Conservation (phyloP, 1,140 invertebrate genomes). For the Drosophila pandora region DNA sequence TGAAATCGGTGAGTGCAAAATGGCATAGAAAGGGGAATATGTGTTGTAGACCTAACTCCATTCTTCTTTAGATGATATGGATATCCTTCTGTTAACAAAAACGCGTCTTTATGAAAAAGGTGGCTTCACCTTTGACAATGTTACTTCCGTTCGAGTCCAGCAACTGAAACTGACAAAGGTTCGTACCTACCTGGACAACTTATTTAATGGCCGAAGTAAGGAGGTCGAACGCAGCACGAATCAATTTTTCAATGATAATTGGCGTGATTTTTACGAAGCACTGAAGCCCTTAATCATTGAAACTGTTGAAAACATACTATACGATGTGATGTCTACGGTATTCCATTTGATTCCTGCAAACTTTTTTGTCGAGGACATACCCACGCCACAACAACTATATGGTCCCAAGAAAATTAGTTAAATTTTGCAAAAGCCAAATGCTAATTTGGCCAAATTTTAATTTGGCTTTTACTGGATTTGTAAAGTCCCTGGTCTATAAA, state of each 20-base stretch:
- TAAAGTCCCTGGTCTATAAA: background rate
- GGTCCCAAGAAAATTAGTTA: conserved; percentile 85
- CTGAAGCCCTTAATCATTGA: conserved; percentile 86
- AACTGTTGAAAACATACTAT: conserved; percentile 87
- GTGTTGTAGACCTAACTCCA: background rate
- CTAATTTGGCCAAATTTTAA: background rate
- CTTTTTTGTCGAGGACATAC: conserved; percentile 78
- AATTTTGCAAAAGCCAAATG: background rate
- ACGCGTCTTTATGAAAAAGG: conserved; percentile 86
- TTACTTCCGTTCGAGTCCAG: conserved; percentile 86
- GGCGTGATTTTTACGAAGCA: conserved; percentile 87
- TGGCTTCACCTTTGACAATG: conserved; percentile 87
- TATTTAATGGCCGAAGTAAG: conserved; percentile 73
- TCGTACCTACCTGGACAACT: conserved; percentile 59
- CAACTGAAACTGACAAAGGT: conserved; percentile 84
- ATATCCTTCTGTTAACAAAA: conserved; percentile 86
- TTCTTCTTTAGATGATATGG: conserved; percentile 85
- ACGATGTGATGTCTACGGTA: conserved; percentile 86
- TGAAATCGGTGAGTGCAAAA: conserved; percentile 85
- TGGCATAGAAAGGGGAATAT: background rate
- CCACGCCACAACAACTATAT: conserved; percentile 64
- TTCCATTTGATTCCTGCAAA: conserved; percentile 87
- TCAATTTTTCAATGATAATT: conserved; percentile 88
- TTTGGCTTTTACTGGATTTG: too few relatives aligned
- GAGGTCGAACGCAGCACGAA: conserved; percentile 87